Evolutionary conservation across 2,797 vertebrate genomes (phyloP).

Genomic region (Rousettus madagascariensis): DNA sequence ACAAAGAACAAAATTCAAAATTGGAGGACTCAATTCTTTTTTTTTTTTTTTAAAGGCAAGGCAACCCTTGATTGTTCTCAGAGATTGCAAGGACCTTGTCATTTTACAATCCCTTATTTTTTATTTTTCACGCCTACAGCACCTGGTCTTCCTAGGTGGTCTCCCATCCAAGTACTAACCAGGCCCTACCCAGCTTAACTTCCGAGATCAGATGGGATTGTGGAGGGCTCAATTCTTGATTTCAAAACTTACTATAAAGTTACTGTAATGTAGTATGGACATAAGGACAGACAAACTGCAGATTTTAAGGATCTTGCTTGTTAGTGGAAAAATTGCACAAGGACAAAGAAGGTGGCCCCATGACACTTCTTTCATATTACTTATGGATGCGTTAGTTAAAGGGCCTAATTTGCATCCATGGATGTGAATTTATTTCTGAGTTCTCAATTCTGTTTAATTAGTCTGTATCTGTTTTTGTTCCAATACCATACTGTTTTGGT

Average conservation of each 20-base stretch:
- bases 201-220: no score
- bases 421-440: not conserved
- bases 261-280: not conserved
- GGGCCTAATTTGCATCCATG: not conserved
- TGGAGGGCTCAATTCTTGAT: not conserved
- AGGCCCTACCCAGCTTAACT: no score
- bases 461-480: not conserved
- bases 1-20: not conserved
- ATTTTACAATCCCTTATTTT: no score
- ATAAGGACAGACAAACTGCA: not conserved
- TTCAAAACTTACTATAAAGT: not conserved
- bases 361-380: not conserved
- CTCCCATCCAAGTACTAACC: no score
- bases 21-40: not conserved
- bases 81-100: no score
- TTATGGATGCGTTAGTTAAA: not conserved
- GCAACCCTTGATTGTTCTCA: no score
- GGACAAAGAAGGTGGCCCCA: not conserved
- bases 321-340: not conserved
- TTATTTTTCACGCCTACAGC: no score
- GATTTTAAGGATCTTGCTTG: not conserved
- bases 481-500: not conserved
- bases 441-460: not conserved
- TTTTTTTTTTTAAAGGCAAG: no score
- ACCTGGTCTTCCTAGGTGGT: no score